A percentile compares a stretch with the other conserved stretches of the same genome.
Conservation (phyloP, 35 echinoderm and acorn worm genomes). For the Lytechinus variegatus region DNA sequence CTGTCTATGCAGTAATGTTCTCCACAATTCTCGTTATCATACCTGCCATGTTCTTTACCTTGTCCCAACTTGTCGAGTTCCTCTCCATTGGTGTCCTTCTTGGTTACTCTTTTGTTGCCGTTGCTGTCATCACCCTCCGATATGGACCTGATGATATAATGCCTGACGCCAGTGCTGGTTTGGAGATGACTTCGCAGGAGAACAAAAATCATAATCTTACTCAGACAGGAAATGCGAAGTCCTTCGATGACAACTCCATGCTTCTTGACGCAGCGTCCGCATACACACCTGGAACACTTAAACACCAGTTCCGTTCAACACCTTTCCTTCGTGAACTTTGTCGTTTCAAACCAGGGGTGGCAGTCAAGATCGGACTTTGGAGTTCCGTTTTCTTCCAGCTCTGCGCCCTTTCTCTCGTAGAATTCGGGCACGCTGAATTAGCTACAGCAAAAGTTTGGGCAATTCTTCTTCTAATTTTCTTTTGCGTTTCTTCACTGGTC, state of each 20-base stretch:
- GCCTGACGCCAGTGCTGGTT: neutral
- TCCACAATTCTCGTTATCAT: conserved; percentile 12
- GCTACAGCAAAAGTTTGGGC: conserved; percentile 52
- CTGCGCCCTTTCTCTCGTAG: neutral
- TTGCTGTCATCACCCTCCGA: conserved; percentile 49
- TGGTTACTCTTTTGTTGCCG: conserved; percentile 57
- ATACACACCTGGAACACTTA: conserved; percentile 21
- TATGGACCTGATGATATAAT: conserved; percentile 39
- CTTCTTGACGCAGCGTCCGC: neutral
- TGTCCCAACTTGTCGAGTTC: conserved; percentile 56
- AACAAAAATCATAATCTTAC: neutral
- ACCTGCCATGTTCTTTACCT: conserved; percentile 54
- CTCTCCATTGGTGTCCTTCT: conserved; percentile 66
- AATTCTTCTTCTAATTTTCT: conserved; percentile 46
- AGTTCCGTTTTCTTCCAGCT: conserved; percentile 4
- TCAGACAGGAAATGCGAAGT: neutral
- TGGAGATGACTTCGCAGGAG: neutral
- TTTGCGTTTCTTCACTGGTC: conserved; percentile 32
- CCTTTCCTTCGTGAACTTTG: neutral
- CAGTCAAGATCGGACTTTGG: neutral
- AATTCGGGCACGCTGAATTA: neutral
- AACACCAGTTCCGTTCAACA: conserved; percentile 36
- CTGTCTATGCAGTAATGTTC: conserved; percentile 48
- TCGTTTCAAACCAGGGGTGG: conserved; percentile 27
- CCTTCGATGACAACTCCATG: neutral